A percentile compares a stretch with the other conserved stretches of the same genome.
Conservation (phyloP, 2,797 vertebrate genomes). For the Phoxinus dragarum region DNA sequence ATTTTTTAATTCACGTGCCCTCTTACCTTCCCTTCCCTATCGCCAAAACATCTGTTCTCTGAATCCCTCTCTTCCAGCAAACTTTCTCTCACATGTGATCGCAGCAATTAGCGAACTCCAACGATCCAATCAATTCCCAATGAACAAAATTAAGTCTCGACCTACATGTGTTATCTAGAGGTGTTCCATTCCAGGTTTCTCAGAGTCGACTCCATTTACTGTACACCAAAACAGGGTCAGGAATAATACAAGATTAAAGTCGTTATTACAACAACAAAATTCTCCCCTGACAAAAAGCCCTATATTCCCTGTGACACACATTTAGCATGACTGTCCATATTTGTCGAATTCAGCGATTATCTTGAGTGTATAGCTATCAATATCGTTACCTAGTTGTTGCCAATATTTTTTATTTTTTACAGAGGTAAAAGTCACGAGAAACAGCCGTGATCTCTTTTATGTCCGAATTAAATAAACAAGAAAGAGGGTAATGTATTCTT, state of each 20-base stretch:
- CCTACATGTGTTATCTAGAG: neutral
- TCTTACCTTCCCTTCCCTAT: neutral
- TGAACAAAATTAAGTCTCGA: too few relatives aligned
- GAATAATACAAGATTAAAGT: too few relatives aligned
- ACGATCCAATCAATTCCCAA: too few relatives aligned
- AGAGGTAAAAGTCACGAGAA: neutral
- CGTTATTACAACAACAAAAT: neutral
- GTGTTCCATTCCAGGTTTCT: neutral
- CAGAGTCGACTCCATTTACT: neutral
- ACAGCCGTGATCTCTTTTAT: neutral
- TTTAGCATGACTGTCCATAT: neutral
- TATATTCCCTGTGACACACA: neutral
- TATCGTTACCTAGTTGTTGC: neutral
- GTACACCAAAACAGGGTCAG: neutral
- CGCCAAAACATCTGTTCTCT: neutral
- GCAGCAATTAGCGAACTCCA: too few relatives aligned
- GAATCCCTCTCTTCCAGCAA: too few relatives aligned
- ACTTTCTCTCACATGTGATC: too few relatives aligned
- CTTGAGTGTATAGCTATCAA: neutral
- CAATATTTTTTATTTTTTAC: neutral
- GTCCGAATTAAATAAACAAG: neutral
- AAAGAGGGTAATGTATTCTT: too few relatives aligned
- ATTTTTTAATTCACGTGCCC: neutral
- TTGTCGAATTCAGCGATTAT: neutral
- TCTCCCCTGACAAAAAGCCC: neutral